Evolutionary conservation across 2,888 invertebrate species (phyloP).

Genomic region (Aproaerema taeniolella): DNA sequence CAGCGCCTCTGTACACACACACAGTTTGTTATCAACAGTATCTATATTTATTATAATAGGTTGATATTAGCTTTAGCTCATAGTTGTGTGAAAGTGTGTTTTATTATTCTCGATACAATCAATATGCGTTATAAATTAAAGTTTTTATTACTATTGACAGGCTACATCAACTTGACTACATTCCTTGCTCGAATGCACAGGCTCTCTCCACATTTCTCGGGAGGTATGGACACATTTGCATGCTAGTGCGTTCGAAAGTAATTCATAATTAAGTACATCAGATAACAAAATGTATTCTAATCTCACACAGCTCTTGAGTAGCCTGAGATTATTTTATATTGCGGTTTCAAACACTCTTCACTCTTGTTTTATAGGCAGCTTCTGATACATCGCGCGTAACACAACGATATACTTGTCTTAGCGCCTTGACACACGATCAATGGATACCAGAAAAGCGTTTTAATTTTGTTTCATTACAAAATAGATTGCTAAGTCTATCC

Average conservation of each 20-base stretch:
- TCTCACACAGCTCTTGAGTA: slow-evolving; percentile 20
- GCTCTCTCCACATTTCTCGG: slow-evolving; percentile 66
- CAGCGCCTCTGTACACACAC: too few species aligned
- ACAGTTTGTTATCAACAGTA: too few species aligned
- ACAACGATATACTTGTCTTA: too few species aligned
- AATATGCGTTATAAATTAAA: slow-evolving; percentile 6
- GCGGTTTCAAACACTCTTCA: slow-evolving; percentile 11
- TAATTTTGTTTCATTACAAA: too few species aligned
- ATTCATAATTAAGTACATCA: slow-evolving; percentile 54
- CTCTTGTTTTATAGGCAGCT: neutral
- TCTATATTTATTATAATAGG: too few species aligned
- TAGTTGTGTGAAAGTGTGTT: too few species aligned
- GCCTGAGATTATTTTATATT: slow-evolving; percentile 17
- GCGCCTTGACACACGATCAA: too few species aligned
- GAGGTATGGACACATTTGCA: slow-evolving; percentile 64
- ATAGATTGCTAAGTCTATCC: too few species aligned
- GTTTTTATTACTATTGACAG: slow-evolving; percentile 37
- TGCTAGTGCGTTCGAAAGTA: slow-evolving; percentile 42
- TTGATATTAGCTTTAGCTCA: too few species aligned
- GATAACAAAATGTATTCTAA: slow-evolving; percentile 44
- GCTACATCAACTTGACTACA: slow-evolving; percentile 32
- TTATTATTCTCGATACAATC: slow-evolving; percentile 14
- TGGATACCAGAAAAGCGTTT: too few species aligned
- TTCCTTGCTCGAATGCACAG: slow-evolving; percentile 46
- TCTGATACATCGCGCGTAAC: neutral